phyloP scores from a whole-genome alignment of 1,140 invertebrate species.

The Apis laboriosa region DNA sequence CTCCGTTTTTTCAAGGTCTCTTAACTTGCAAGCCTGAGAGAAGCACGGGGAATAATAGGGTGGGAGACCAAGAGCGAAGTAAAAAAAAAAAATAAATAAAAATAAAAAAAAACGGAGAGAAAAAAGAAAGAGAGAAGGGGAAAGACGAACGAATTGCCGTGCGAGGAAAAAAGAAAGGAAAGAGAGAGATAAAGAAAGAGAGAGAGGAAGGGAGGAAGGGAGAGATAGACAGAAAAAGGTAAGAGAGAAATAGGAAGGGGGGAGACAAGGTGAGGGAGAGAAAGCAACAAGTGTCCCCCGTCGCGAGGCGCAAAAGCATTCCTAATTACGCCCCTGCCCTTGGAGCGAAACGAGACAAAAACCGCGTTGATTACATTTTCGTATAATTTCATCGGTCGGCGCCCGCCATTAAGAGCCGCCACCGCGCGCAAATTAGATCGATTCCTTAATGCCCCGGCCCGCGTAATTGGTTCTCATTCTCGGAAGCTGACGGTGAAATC shows the following conservation, averaged over 20 bases:
- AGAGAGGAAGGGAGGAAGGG: conserved; percentile 35
- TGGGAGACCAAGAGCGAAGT: neutral
- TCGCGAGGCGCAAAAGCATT: conserved; percentile 79
- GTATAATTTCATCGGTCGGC: conserved; percentile 77
- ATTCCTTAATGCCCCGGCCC: conserved; percentile 71
- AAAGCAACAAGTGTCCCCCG: conserved; percentile 79
- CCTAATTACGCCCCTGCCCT: conserved; percentile 78
- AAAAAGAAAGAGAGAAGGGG: neutral
- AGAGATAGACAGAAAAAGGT: conserved; percentile 30
- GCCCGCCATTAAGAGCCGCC: conserved; percentile 70
- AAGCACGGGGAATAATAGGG: conserved; percentile 11
- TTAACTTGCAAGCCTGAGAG: conserved; percentile 33
- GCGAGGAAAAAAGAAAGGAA: conserved; percentile 10
- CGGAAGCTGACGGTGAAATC: conserved; percentile 69
- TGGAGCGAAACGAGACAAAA: conserved; percentile 78
- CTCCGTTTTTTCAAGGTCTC: conserved; percentile 39
- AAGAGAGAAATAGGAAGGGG: conserved; percentile 53
- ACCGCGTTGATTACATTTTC: conserved; percentile 79
- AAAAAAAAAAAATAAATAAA: neutral
- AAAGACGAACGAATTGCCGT: conserved; percentile 1
- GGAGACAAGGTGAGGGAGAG: conserved; percentile 50
- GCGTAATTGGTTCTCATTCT: conserved; percentile 73
- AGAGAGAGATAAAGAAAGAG: conserved; percentile 55
- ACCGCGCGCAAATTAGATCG: conserved; percentile 72
- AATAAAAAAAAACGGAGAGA: neutral